phyloP scores from a whole-genome alignment of 23 tunicate species.

The Trididemnum nubilum region DNA sequence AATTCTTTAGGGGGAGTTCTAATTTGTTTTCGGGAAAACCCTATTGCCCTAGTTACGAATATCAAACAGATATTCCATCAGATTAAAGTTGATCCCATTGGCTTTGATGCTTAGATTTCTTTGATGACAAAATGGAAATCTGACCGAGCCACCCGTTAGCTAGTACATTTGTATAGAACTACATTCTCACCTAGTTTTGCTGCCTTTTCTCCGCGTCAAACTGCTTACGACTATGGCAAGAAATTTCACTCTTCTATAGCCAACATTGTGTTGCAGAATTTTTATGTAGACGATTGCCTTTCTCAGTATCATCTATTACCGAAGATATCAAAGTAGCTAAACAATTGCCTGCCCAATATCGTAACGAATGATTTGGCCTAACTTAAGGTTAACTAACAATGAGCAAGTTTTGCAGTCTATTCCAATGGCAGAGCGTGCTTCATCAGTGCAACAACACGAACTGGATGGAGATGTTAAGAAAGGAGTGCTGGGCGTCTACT shows the following conservation, averaged over 20 bases:
- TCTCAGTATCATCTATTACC: background rate
- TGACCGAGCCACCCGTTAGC: background rate
- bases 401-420: background rate
- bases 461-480: background rate
- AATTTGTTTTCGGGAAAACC: background rate
- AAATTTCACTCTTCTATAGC: no score
- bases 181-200: slow-evolving; percentile 32
- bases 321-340: background rate
- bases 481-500: background rate
- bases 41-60: slow-evolving; percentile 17
- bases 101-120: slow-evolving; percentile 23
- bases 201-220: background rate
- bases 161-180: slow-evolving; percentile 31
- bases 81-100: background rate
- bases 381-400: background rate
- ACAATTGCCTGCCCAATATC: background rate
- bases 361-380: background rate
- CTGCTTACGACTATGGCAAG: background rate
- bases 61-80: slow-evolving; percentile 8
- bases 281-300: background rate
- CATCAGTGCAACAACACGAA: background rate
- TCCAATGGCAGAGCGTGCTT: background rate
- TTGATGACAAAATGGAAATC: slow-evolving; percentile 24
- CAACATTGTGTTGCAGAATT: background rate
- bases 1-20: slow-evolving; percentile 9